A percentile compares a stretch with the other conserved stretches of the same genome.
phyloP scores from a whole-genome alignment of 2,797 vertebrate genomes.

The Leptoclinus maculatus region DNA sequence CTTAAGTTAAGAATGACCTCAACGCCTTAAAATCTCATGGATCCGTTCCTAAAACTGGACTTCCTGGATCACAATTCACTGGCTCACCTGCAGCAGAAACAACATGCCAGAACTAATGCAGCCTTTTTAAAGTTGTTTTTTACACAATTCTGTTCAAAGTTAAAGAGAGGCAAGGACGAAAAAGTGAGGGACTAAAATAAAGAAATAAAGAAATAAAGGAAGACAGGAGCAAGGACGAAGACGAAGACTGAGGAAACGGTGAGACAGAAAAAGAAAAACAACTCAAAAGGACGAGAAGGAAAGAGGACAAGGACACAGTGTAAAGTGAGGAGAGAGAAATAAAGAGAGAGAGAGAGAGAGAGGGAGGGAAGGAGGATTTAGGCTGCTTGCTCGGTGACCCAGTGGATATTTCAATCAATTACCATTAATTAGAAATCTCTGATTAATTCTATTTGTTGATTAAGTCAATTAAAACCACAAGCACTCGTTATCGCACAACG shows the following conservation, averaged over 20 bases:
- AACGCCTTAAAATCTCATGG: no score
- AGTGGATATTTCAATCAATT: conserved; percentile 88
- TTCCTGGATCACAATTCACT: background rate
- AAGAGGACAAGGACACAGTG: conserved; percentile 48
- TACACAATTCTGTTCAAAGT: background rate
- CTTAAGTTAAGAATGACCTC: no score
- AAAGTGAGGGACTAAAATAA: background rate
- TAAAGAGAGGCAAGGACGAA: background rate
- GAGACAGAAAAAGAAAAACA: background rate
- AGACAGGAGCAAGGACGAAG: background rate
- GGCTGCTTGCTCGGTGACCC: conserved; percentile 76
- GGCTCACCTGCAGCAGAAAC: background rate
- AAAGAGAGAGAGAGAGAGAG: conserved; percentile 11
- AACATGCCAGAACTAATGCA: background rate
- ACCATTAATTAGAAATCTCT: conserved; percentile 88
- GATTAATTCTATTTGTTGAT: conserved; percentile 91
- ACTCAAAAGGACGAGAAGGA: conserved; percentile 26
- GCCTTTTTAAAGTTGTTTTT: background rate
- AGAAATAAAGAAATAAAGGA: background rate
- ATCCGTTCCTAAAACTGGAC: no score
- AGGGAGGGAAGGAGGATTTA: conserved; percentile 26
- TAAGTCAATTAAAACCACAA: conserved; percentile 89
- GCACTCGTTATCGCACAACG: conserved; percentile 84
- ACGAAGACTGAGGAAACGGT: no score
- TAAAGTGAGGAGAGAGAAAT: conserved; percentile 3